Evolutionary conservation across 2,888 invertebrate species (phyloP).

Genomic region (Drosophila emarginata): DNA sequence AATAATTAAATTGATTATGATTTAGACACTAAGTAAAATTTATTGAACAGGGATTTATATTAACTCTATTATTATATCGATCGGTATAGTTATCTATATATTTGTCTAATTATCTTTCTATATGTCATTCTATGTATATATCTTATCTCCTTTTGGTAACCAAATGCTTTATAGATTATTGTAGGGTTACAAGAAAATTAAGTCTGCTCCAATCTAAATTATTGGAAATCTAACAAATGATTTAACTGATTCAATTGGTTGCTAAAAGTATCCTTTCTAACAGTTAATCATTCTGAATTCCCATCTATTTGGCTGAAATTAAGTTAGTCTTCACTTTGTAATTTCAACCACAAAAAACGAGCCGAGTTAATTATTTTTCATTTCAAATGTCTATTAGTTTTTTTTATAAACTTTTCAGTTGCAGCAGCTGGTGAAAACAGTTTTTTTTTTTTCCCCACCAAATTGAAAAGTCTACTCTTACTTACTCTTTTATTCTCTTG

Average conservation of each 20-base stretch:
- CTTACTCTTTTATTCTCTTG: slow-evolving; percentile 1
- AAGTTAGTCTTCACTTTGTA: neutral
- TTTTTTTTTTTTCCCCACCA: too few species aligned
- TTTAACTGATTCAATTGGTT: too few species aligned
- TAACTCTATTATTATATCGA: neutral
- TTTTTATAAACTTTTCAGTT: slow-evolving; percentile 34
- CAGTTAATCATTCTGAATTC: neutral
- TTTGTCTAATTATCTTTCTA: neutral
- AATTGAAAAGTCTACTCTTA: too few species aligned
- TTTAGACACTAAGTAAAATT: neutral
- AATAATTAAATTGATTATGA: neutral
- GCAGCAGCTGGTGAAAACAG: neutral
- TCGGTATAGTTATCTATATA: neutral
- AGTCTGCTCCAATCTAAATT: too few species aligned
- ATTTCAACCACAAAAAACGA: neutral
- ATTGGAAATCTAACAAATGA: too few species aligned
- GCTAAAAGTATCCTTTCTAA: too few species aligned
- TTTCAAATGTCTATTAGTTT: slow-evolving; percentile 43
- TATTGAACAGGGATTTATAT: neutral
- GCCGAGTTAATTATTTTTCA: slow-evolving; percentile 44
- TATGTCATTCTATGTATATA: neutral
- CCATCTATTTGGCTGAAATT: neutral
- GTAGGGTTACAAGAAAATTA: too few species aligned
- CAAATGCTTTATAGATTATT: too few species aligned
- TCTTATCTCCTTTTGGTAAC: too few species aligned